These are phyloP conservation scores for Xyrauchen texanus DNA, from an alignment of 2,113 vertebrate genomes.

Conservation along the genomic window DNA sequence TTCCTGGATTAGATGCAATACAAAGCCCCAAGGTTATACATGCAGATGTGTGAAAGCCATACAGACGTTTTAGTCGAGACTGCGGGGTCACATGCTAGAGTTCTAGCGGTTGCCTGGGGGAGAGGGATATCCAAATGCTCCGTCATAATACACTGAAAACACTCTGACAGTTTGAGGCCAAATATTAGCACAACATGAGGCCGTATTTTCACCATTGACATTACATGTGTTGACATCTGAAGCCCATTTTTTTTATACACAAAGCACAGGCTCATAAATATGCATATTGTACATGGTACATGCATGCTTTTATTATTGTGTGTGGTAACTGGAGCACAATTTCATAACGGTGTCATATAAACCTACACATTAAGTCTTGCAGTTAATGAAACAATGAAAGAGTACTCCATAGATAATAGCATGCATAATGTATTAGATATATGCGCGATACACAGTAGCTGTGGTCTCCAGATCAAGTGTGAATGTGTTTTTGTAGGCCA, in stretches of 20 bases:
- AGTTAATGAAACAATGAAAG: slow-evolving; percentile 28
- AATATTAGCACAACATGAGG: neutral
- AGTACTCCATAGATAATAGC: neutral
- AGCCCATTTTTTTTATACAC: neutral
- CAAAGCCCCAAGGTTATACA: slow-evolving; percentile 64
- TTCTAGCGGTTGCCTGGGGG: slow-evolving; percentile 40
- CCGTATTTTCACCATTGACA: neutral
- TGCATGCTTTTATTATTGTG: neutral
- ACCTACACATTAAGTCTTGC: neutral
- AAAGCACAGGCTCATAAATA: neutral
- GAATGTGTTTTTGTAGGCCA: slow-evolving; percentile 58
- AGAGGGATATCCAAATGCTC: neutral
- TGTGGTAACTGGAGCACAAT: neutral
- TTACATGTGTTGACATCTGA: neutral
- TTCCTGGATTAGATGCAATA: slow-evolving; percentile 60
- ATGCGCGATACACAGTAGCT: slow-evolving; percentile 22
- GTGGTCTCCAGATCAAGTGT: slow-evolving; percentile 62
- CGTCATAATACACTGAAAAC: neutral
- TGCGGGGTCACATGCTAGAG: slow-evolving; percentile 34
- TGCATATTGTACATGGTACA: neutral
- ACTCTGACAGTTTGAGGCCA: neutral
- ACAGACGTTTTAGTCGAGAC: slow-evolving; percentile 49
- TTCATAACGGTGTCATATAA: neutral
- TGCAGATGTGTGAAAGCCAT: slow-evolving; percentile 58
- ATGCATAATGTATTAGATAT: slow-evolving; percentile 30